Base-by-base conservation (phyloP, 2,888 invertebrate genomes). In the Pollenia amentaria region DNA sequence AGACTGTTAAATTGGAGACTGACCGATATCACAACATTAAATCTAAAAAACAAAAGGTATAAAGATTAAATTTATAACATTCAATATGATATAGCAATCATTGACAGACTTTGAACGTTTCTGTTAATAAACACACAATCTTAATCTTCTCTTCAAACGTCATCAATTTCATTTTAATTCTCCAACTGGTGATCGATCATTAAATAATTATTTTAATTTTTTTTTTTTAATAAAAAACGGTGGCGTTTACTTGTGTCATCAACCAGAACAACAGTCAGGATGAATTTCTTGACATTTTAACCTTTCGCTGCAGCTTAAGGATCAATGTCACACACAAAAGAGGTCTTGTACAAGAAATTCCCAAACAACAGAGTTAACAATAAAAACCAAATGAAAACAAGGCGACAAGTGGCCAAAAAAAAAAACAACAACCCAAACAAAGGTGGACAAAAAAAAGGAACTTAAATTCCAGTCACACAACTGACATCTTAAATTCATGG, bases 401-500 rank as follows among this genome's bases (percentile, higher is more conserved):
- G 87, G 73, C 77, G 84, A 81, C 87, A 87, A 84, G 87, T 84
- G 83, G 84, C 80, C 64, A 78, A 57, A 29, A 64, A 76, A 62
- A 14, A 51, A 42, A 16, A 21, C 62, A 79, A 53, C 29, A 18
- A 76, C 40, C 11, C 18, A 72, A 77, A 60, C 12, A 60, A 75
- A 72, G n/a, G 38, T 67, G n/a, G 51, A 60, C 48, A 69, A 69
- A 69, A 44, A 16, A 82, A 53, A 46, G 8, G 60, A 53, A 77
- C 57, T 18, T 46, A 70, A 79, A 84, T 76, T 87, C 80, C 84
- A 84, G 84, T 81, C 84, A 81, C 84, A 87, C 87, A 87, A 87
- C 87, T 87, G 87, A 87, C 87, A 81, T 81, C 80, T 87, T 81
- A 81, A 87, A 87, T 87, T 87, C 84, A 83, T 84, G 80, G 80